Conservation (phyloP, 2,888 invertebrate species). For the Xanthostigma xanthostigma region DNA sequence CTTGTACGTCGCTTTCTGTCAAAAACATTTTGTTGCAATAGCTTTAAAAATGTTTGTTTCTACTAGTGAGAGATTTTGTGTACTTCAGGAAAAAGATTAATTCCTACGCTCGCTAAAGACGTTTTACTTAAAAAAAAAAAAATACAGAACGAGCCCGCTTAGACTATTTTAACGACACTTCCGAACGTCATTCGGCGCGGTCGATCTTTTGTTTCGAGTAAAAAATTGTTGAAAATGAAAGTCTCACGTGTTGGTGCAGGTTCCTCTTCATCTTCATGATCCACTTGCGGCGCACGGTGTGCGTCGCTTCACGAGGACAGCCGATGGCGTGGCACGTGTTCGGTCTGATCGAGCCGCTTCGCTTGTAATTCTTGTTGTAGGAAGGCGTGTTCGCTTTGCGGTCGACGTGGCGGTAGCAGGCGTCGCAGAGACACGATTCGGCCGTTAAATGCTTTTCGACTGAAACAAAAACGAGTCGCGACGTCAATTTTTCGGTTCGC, state of each 20-base stretch:
- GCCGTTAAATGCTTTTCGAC: slow-evolving; percentile 68
- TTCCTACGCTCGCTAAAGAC: too few relatives aligned
- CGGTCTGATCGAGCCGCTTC: slow-evolving; percentile 23
- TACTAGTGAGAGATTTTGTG: too few relatives aligned
- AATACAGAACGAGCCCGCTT: too few relatives aligned
- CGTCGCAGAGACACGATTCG: slow-evolving; percentile 76
- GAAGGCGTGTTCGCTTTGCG: slow-evolving; percentile 61
- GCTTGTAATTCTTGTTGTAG: slow-evolving; percentile 33
- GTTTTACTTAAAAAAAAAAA: neutral
- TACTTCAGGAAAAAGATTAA: too few relatives aligned
- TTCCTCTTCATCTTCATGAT: slow-evolving; percentile 52
- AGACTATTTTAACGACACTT: too few relatives aligned
- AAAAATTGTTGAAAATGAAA: too few relatives aligned
- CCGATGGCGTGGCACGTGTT: slow-evolving; percentile 47
- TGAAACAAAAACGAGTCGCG: slow-evolving; percentile 20
- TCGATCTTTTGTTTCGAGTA: too few relatives aligned
- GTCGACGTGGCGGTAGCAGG: slow-evolving; percentile 75
- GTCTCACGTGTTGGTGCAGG: slow-evolving; percentile 43
- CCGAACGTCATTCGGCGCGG: too few relatives aligned
- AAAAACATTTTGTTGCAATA: too few relatives aligned
- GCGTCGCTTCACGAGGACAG: slow-evolving; percentile 41
- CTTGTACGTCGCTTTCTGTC: too few relatives aligned
- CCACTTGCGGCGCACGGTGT: slow-evolving; percentile 57
- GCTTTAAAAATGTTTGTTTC: too few relatives aligned
- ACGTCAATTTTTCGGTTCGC: too few relatives aligned